phyloP scores from a whole-genome alignment of 2,888 invertebrate genomes.

The Anodontia alba region DNA sequence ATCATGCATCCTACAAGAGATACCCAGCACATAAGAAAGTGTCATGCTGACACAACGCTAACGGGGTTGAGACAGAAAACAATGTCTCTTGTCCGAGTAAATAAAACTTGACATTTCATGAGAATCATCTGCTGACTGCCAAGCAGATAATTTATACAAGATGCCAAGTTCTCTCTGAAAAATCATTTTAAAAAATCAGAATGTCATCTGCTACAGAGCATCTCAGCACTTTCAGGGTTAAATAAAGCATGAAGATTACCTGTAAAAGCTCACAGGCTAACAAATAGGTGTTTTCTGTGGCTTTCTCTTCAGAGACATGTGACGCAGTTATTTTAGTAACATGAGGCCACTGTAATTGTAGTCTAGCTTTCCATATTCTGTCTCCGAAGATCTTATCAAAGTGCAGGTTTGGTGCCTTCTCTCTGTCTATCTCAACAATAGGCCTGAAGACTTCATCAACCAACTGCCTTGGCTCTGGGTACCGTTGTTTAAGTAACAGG shows the following conservation, averaged over 20 bases:
- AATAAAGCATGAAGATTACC: conserved; percentile 37
- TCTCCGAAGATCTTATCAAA: conserved; percentile 26
- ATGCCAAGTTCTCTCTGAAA: too few relatives aligned
- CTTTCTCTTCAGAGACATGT: background rate
- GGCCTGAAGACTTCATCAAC: conserved; percentile 54
- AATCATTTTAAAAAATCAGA: too few relatives aligned
- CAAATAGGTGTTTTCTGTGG: conserved; percentile 53
- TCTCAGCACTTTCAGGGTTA: too few relatives aligned
- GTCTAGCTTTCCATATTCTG: conserved; percentile 38
- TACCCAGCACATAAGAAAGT: too few relatives aligned
- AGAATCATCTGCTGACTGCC: too few relatives aligned
- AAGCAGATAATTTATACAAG: too few relatives aligned
- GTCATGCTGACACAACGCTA: too few relatives aligned
- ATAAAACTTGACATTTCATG: too few relatives aligned
- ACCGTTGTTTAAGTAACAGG: conserved; percentile 28
- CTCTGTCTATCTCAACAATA: conserved; percentile 32
- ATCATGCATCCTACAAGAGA: too few relatives aligned
- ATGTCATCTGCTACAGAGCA: too few relatives aligned
- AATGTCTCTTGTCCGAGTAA: too few relatives aligned
- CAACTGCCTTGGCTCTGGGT: conserved; percentile 51
- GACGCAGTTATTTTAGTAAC: background rate
- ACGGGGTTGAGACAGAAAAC: too few relatives aligned
- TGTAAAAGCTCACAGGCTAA: conserved; percentile 57
- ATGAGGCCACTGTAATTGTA: conserved; percentile 59
- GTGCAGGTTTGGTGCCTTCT: conserved; percentile 28